phyloP scores from a whole-genome alignment of 1,140 invertebrate species.

The Drosophila micromelanica region DNA sequence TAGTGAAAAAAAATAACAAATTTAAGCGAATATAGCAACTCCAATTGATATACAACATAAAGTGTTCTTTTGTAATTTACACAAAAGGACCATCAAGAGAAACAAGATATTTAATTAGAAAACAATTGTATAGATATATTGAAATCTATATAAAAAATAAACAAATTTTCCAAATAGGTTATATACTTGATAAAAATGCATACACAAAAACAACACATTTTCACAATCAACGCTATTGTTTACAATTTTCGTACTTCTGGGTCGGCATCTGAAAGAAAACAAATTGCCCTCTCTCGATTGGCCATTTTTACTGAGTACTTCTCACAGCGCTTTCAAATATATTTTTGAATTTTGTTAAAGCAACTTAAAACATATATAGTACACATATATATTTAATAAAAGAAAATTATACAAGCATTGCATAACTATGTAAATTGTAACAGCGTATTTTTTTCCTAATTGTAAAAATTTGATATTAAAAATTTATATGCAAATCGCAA shows the following conservation, averaged over 20 bases:
- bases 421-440: slow-evolving; percentile 58
- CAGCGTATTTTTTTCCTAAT: slow-evolving; percentile 76
- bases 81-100: slow-evolving; percentile 10
- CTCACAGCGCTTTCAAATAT: slow-evolving; percentile 12
- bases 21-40: slow-evolving; percentile 31
- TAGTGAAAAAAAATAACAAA: slow-evolving; percentile 39
- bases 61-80: slow-evolving; percentile 2
- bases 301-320: slow-evolving; percentile 20
- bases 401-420: slow-evolving; percentile 61
- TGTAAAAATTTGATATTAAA: slow-evolving; percentile 80
- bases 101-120: slow-evolving; percentile 18
- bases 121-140: slow-evolving; percentile 15
- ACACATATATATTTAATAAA: slow-evolving; percentile 43
- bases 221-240: background rate
- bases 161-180: slow-evolving; percentile 6
- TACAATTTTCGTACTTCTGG: background rate
- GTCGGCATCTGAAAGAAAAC: background rate
- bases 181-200: slow-evolving; percentile 5
- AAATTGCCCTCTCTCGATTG: slow-evolving; percentile 17
- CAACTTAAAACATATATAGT: slow-evolving; percentile 23
- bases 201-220: background rate
- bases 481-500: slow-evolving; percentile 71
- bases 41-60: slow-evolving; percentile 20
- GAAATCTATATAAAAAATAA: slow-evolving; percentile 15
- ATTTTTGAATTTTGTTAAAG: slow-evolving; percentile 32